A percentile compares a stretch with the other conserved stretches of the same genome.
phyloP scores from a whole-genome alignment of 2,888 invertebrate genomes.

The Polydrusus cervinus region DNA sequence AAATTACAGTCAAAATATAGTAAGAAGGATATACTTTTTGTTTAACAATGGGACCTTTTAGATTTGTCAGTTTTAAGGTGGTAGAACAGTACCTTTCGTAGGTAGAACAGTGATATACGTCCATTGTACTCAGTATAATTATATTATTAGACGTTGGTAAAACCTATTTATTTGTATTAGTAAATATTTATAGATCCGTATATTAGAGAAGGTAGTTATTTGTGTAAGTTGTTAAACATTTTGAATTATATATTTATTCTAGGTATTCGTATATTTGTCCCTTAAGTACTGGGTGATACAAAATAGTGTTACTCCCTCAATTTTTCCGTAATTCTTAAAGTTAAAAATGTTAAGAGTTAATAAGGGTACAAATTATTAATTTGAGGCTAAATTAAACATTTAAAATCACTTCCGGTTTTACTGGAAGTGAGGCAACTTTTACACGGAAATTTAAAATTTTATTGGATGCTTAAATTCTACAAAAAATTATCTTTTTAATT shows the following conservation, averaged over 20 bases:
- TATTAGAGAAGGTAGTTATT: slow-evolving; percentile 23
- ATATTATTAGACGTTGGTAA: slow-evolving; percentile 29
- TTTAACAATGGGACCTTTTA: slow-evolving; percentile 20
- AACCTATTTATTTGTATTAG: slow-evolving; percentile 23
- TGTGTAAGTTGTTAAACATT: slow-evolving; percentile 23
- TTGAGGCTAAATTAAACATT: no score
- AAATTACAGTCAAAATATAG: not conserved
- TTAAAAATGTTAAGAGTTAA: no score
- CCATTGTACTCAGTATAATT: slow-evolving; percentile 14
- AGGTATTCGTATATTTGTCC: slow-evolving; percentile 24
- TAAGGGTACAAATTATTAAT: no score
- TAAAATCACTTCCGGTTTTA: no score
- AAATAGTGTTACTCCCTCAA: no score
- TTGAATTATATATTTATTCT: slow-evolving; percentile 12
- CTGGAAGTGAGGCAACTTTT: no score
- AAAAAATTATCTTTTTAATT: no score
- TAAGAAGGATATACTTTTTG: slow-evolving; percentile 29
- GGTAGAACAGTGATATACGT: slow-evolving; percentile 32
- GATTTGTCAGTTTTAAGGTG: slow-evolving; percentile 39
- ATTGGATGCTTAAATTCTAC: no score
- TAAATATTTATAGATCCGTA: slow-evolving; percentile 8
- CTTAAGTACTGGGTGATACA: no score
- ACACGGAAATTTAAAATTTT: no score
- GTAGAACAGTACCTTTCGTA: slow-evolving; percentile 39
- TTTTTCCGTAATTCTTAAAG: no score